Percentiles rank a stretch among this genome's conserved stretches.
These are phyloP conservation scores for Serripes groenlandicus DNA, from an alignment of 2,888 invertebrate species.

Conservation along the genomic window DNA sequence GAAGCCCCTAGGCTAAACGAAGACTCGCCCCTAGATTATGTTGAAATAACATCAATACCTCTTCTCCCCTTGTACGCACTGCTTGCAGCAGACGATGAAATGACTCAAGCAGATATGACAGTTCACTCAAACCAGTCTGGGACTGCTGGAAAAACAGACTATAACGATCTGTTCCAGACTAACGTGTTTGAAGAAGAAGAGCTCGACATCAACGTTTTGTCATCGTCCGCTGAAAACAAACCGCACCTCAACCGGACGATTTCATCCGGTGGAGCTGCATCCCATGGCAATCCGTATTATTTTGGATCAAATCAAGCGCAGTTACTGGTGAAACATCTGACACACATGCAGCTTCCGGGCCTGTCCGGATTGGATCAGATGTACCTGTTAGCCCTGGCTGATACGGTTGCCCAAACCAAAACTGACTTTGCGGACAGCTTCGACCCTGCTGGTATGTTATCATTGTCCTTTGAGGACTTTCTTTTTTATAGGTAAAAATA, in stretches of 20 bases:
- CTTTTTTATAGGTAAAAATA: no score
- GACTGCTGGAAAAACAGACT: conserved; percentile 88
- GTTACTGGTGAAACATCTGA: conserved; percentile 89
- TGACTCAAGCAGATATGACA: conserved; percentile 69
- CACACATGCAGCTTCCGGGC: conserved; percentile 93
- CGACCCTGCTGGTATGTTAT: conserved; percentile 59
- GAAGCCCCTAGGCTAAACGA: conserved; percentile 71
- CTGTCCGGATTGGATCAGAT: conserved; percentile 97
- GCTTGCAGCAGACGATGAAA: conserved; percentile 93
- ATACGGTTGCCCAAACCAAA: conserved; percentile 92
- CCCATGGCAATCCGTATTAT: conserved; percentile 73
- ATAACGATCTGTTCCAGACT: conserved; percentile 93
- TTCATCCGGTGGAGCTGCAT: conserved; percentile 50
- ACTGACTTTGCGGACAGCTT: conserved; percentile 85
- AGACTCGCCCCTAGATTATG: conserved; percentile 86
- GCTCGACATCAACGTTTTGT: conserved; percentile 76
- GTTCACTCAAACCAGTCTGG: conserved; percentile 42
- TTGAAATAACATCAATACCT: conserved; percentile 99
- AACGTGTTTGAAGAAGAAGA: conserved; percentile 73
- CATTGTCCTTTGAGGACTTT: no score
- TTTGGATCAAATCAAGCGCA: conserved; percentile 80
- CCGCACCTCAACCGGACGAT: conserved; percentile 88
- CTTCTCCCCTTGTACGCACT: conserved; percentile 98
- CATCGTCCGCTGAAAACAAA: conserved; percentile 88
- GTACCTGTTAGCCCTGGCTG: conserved; percentile 99